Percentiles rank a stretch among this genome's conserved stretches.
Conservation (phyloP, 2,113 vertebrate genomes). For the Noctilio leporinus region DNA sequence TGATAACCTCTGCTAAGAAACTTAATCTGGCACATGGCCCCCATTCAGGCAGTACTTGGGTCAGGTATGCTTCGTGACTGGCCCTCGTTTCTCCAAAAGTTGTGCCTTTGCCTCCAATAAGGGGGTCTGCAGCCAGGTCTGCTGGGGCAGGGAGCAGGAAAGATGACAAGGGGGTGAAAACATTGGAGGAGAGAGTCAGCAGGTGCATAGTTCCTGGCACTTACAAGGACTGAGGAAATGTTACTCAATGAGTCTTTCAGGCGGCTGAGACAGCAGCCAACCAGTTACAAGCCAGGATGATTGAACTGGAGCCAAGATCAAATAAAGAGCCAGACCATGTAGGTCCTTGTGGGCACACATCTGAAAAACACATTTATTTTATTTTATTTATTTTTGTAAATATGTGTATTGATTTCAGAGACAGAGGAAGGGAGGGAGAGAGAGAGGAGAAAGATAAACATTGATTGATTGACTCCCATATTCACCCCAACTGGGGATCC, state of each 20-base stretch:
- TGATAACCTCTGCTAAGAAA: background rate
- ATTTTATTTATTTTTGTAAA: too few species aligned
- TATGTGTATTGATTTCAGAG: too few species aligned
- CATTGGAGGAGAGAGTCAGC: accelerated
- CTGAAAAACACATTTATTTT: background rate
- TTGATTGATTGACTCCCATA: too few species aligned
- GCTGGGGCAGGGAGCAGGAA: background rate
- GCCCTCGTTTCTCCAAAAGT: background rate
- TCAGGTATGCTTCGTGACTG: accelerated
- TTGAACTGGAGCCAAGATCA: background rate
- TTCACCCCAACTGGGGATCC: too few species aligned
- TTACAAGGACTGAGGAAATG: background rate
- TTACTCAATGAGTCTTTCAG: background rate
- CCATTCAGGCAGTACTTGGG: accelerated
- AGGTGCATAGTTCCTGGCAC: background rate
- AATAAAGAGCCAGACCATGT: background rate
- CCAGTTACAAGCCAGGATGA: background rate
- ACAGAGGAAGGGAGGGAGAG: too few species aligned
- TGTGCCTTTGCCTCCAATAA: background rate
- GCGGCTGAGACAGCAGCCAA: background rate
- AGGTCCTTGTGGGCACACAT: background rate
- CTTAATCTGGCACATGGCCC: background rate
- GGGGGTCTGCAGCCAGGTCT: background rate
- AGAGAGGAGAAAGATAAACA: too few species aligned
- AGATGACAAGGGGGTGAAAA: background rate